Evolutionary conservation across 2,888 invertebrate species (phyloP).

Genomic region (Gymnocheta viridis): DNA sequence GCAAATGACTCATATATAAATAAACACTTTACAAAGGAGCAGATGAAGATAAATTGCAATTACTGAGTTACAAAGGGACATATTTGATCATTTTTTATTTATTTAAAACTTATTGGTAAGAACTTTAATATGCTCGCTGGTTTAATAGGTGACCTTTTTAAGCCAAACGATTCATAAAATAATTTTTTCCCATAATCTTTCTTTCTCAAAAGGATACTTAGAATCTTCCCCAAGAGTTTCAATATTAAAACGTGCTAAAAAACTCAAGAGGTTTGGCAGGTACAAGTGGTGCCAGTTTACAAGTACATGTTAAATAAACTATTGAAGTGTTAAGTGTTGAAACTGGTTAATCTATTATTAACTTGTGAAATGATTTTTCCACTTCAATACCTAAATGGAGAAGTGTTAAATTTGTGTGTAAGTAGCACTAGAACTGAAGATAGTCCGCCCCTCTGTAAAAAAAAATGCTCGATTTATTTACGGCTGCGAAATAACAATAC

Average conservation of each 20-base stretch:
- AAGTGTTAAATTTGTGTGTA: background rate
- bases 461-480: background rate
- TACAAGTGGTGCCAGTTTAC: conserved; percentile 25
- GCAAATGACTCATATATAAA: conserved; percentile 8
- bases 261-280: conserved; percentile 1
- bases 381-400: conserved; percentile 37
- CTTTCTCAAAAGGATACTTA: background rate
- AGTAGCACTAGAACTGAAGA: background rate
- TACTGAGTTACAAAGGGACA: background rate
- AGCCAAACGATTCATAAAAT: too few relatives aligned
- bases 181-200: too few relatives aligned
- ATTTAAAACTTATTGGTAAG: background rate
- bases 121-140: too few relatives aligned
- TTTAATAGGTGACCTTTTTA: too few relatives aligned
- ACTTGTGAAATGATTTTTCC: conserved; percentile 54
- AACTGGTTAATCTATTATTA: conserved; percentile 50
- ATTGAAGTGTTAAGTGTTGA: conserved; percentile 15
- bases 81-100: background rate
- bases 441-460: background rate
- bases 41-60: background rate
- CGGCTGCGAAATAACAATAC: background rate
- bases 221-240: background rate
- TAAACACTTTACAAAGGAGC: background rate
- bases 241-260: background rate
- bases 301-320: conserved; percentile 18